Evolutionary conservation across 2,797 vertebrate genomes (phyloP).

Genomic region (Diplodus puntazzo): DNA sequence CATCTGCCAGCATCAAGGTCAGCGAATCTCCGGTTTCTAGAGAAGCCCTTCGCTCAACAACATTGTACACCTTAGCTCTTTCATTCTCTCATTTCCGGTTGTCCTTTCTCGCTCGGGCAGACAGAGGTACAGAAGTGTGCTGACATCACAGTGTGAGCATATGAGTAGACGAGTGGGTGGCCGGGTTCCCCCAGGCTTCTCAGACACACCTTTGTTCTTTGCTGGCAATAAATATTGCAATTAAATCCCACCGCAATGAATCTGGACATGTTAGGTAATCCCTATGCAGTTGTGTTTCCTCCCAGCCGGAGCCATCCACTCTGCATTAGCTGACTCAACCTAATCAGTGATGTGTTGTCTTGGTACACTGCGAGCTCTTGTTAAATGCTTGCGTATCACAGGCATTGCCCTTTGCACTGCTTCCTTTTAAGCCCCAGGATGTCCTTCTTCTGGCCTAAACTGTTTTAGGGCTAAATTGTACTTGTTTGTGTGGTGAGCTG

Average conservation of each 20-base stretch:
- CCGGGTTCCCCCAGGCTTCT: slow-evolving; percentile 47
- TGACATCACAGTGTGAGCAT: slow-evolving; percentile 56
- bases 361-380: slow-evolving; percentile 20
- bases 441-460: neutral
- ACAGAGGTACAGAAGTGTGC: neutral
- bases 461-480: neutral
- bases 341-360: slow-evolving; percentile 23
- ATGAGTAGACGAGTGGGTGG: slow-evolving; percentile 40
- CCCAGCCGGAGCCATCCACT: neutral
- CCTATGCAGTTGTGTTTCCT: slow-evolving; percentile 10
- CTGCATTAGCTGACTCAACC: slow-evolving; percentile 50
- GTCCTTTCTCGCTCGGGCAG: slow-evolving; percentile 9
- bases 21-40: neutral
- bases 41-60: neutral
- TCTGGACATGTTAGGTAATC: slow-evolving; percentile 30
- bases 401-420: neutral
- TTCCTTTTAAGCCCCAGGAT: neutral
- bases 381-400: slow-evolving; percentile 1
- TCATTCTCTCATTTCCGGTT: slow-evolving; percentile 34
- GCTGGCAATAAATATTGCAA: slow-evolving; percentile 43
- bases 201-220: slow-evolving; percentile 44
- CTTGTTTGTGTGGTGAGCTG: neutral
- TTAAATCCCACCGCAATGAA: slow-evolving; percentile 53
- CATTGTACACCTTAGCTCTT: neutral
- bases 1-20: slow-evolving; percentile 39